phyloP scores from a whole-genome alignment of 2,797 vertebrate genomes.

The Anabacerthia variegaticeps region DNA sequence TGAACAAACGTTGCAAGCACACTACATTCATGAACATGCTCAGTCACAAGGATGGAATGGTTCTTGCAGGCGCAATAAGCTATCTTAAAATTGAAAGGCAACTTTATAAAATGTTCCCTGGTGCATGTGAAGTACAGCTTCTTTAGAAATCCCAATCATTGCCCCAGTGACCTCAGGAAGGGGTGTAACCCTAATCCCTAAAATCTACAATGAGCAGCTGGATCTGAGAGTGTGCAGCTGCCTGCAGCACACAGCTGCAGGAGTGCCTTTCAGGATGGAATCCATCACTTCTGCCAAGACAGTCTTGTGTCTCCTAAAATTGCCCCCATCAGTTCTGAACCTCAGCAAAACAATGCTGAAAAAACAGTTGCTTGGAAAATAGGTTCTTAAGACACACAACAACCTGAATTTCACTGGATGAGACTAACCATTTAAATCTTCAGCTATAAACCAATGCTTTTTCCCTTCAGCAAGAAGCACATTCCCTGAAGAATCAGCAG shows the following conservation, averaged over 20 bases:
- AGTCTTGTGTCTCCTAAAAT: not conserved
- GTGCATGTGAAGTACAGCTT: not conserved
- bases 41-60: not conserved
- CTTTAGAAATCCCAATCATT: not conserved
- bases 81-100: not conserved
- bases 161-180: rapidly evolving
- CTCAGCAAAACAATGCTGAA: not conserved
- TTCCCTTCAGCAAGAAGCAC: not conserved
- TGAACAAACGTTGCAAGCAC: not conserved
- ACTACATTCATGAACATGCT: not conserved
- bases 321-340: not conserved
- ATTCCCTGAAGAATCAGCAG: not conserved
- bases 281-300: not conserved
- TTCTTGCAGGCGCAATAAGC: not conserved
- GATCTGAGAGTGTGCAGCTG: not conserved
- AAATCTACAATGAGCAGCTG: not conserved
- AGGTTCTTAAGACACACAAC: not conserved
- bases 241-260: not conserved
- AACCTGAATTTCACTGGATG: not conserved
- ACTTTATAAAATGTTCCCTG: not conserved
- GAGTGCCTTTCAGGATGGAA: rapidly evolving
- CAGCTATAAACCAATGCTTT: not conserved
- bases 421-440: not conserved
- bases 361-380: not conserved
- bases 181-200: not conserved